These are phyloP conservation scores for Amorpha juglandis DNA, from an alignment of 2,888 invertebrate species.

Conservation along the genomic window DNA sequence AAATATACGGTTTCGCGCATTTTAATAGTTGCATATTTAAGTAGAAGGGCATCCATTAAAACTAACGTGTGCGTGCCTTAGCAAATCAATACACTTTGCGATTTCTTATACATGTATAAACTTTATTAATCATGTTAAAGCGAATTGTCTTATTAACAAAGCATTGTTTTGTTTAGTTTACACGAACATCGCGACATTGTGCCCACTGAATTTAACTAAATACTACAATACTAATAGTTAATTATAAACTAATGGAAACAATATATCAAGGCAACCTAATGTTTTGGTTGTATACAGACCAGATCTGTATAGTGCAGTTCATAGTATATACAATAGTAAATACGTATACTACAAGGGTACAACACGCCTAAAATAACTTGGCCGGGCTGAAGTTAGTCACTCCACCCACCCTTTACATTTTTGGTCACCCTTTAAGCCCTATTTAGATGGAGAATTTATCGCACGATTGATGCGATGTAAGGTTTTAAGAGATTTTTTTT, in stretches of 20 bases:
- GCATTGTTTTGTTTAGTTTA: constrained; percentile 1
- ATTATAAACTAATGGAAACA: neutral
- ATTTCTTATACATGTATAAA: neutral
- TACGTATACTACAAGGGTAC: constrained; percentile 27
- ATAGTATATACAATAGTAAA: constrained; percentile 39
- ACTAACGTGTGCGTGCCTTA: constrained; percentile 4
- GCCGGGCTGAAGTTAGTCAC: no score
- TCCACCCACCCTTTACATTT: no score
- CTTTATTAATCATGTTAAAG: neutral
- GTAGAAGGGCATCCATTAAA: neutral
- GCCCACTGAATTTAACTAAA: neutral
- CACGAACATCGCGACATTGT: neutral
- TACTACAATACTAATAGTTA: neutral
- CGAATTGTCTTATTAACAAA: neutral
- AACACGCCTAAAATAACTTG: no score
- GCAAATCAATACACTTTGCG: neutral
- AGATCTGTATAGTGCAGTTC: constrained; percentile 5
- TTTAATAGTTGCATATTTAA: no score
- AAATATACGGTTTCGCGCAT: no score
- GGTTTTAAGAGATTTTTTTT: no score
- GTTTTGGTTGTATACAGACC: neutral
- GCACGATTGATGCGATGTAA: no score
- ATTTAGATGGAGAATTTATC: no score
- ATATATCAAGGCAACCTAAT: neutral
- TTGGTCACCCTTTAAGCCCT: no score